These are phyloP conservation scores for Leptobrachium ailaonicum DNA, from an alignment of 2,113 vertebrate genomes.

Conservation along the genomic window DNA sequence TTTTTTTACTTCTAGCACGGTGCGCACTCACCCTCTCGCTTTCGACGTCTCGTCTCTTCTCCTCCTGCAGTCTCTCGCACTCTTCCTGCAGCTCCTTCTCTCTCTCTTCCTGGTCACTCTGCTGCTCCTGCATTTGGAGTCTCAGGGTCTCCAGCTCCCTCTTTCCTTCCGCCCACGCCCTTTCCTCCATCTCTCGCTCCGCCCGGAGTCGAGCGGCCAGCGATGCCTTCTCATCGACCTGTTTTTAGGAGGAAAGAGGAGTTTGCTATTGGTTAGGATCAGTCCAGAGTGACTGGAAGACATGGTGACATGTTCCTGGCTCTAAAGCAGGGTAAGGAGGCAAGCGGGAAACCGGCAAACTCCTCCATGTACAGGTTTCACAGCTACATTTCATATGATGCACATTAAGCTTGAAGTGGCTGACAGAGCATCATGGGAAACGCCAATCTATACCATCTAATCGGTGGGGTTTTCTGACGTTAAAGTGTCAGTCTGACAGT, in stretches of 20 bases:
- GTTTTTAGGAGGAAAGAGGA: neutral
- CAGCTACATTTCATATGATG: too few species aligned
- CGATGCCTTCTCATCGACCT: slow-evolving; percentile 60
- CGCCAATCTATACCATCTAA: neutral
- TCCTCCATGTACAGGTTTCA: too few species aligned
- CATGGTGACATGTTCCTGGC: too few species aligned
- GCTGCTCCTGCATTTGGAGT: slow-evolving; percentile 58
- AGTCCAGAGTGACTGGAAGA: too few species aligned
- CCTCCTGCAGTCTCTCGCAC: slow-evolving; percentile 50
- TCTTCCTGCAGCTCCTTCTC: slow-evolving; percentile 62
- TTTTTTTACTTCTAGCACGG: neutral
- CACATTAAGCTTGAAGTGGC: too few species aligned
- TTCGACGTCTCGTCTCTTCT: slow-evolving; percentile 58
- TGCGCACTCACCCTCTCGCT: slow-evolving; percentile 63
- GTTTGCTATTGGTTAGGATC: too few species aligned
- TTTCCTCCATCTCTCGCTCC: slow-evolving; percentile 53
- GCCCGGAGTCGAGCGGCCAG: slow-evolving; percentile 53
- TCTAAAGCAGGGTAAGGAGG: too few species aligned
- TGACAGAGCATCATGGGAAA: too few species aligned
- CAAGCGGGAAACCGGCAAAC: too few species aligned
- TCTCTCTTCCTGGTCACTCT: slow-evolving; percentile 51
- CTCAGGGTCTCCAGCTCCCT: slow-evolving; percentile 54
- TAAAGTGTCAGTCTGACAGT: neutral
- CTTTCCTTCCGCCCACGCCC: slow-evolving; percentile 49
- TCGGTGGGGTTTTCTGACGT: neutral